A percentile compares a stretch with the other conserved stretches of the same genome.
Evolutionary conservation across 2,888 invertebrate species (phyloP).

Genomic region (Volucella inanis): DNA sequence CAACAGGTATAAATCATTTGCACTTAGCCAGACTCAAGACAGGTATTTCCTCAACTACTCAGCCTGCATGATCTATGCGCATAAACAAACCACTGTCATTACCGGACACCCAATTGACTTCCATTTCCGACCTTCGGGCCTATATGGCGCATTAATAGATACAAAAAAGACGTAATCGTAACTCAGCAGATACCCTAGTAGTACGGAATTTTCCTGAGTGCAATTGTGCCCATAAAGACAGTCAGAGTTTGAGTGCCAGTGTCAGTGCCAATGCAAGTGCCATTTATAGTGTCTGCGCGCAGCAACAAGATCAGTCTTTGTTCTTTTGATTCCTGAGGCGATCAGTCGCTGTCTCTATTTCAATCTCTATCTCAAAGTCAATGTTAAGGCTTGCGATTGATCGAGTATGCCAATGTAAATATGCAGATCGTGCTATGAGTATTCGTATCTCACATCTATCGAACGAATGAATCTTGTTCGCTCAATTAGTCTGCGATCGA

Average conservation of each 20-base stretch:
- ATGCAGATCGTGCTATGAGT: not conserved
- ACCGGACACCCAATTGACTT: conserved; percentile 72
- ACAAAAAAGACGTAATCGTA: conserved; percentile 20
- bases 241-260: conserved; percentile 4
- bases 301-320: conserved; percentile 56
- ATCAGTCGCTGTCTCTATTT: conserved; percentile 10
- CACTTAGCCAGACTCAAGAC: conserved; percentile 35
- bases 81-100: conserved; percentile 63
- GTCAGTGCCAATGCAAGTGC: not conserved
- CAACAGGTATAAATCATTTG: conserved; percentile 54
- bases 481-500: conserved; percentile 58
- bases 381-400: conserved; percentile 49
- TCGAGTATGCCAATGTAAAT: conserved; percentile 14
- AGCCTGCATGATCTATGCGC: conserved; percentile 35
- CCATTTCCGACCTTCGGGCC: conserved; percentile 70
- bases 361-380: conserved; percentile 43
- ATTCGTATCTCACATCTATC: no score
- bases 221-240: conserved; percentile 50
- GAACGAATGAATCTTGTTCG: conserved; percentile 45
- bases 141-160: conserved; percentile 51
- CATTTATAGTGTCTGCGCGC: not conserved
- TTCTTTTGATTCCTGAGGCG: conserved; percentile 28
- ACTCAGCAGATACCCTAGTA: conserved; percentile 26
- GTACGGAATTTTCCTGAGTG: conserved; percentile 9
- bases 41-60: conserved; percentile 54